Conservation (phyloP, 2,797 vertebrate genomes). For the Hozukius guyotensis region DNA sequence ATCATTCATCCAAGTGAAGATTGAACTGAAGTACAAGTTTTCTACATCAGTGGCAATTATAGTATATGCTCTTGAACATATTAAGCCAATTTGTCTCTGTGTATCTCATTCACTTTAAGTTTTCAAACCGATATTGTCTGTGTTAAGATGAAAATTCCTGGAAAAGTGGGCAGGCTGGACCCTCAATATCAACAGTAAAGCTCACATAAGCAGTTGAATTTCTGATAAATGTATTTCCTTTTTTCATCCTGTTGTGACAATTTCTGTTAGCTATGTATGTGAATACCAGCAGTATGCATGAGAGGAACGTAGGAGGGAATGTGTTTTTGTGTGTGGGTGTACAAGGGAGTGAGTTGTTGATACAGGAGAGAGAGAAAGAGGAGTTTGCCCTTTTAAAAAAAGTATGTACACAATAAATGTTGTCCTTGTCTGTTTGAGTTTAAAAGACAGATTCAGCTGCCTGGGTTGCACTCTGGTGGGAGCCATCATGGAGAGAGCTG, state of each 20-base stretch:
- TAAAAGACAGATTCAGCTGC: constrained; percentile 41
- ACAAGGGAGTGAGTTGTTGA: neutral
- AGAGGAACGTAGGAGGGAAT: neutral
- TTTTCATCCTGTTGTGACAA: neutral
- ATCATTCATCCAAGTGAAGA: too few relatives aligned
- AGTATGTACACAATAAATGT: neutral
- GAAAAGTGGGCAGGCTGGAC: neutral
- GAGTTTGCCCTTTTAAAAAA: constrained; percentile 22
- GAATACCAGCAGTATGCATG: neutral
- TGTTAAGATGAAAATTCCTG: neutral
- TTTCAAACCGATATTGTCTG: neutral
- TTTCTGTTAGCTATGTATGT: neutral
- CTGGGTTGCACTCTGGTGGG: constrained; percentile 3
- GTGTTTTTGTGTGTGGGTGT: neutral
- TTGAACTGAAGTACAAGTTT: too few relatives aligned
- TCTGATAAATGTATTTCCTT: neutral
- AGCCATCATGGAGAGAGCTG: constrained; percentile 60
- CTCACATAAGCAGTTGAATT: neutral
- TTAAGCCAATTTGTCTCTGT: neutral
- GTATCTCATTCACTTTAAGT: neutral
- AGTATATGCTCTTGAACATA: neutral
- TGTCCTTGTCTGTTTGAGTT: constrained; percentile 25
- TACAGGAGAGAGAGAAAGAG: neutral
- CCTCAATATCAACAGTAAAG: neutral
- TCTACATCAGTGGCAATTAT: too few relatives aligned